phyloP scores from a whole-genome alignment of 2,113 vertebrate genomes.

The Sturnira hondurensis region DNA sequence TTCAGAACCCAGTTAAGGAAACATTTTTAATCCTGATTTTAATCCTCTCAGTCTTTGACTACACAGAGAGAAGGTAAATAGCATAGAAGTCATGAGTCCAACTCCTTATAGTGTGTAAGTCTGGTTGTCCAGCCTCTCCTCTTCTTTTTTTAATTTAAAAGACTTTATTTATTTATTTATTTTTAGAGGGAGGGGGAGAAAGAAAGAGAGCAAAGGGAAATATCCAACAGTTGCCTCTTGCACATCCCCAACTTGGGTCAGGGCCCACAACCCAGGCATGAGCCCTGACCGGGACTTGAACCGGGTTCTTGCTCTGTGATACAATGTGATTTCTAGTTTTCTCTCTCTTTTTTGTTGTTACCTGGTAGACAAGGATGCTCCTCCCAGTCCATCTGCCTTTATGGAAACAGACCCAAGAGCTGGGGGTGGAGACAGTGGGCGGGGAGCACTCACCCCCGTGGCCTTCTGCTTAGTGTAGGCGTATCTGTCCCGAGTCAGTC shows the following conservation, averaged over 20 bases:
- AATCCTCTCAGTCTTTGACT: neutral
- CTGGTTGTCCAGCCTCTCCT: neutral
- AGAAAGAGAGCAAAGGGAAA: too few species aligned
- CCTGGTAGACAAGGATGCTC: neutral
- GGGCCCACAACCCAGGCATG: too few species aligned
- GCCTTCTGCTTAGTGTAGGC: slow-evolving; percentile 98
- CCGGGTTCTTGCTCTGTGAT: neutral
- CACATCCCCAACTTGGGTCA: too few species aligned
- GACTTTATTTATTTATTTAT: too few species aligned
- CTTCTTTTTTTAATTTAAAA: too few species aligned
- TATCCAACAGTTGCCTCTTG: too few species aligned
- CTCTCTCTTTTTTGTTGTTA: neutral
- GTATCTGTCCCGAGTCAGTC: slow-evolving; percentile 91
- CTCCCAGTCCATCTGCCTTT: neutral
- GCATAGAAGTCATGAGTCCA: neutral
- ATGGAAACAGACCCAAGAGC: neutral
- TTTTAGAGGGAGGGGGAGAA: too few species aligned
- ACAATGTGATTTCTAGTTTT: neutral
- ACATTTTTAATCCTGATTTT: neutral
- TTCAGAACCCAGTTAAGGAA: neutral
- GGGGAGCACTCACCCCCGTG: slow-evolving; percentile 87
- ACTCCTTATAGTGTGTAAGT: neutral
- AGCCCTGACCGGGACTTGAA: too few species aligned
- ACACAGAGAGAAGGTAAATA: neutral
- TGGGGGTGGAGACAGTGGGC: neutral